These are phyloP conservation scores for Xestobium rufovillosum DNA, from an alignment of 2,888 invertebrate species.

Conservation along the genomic window DNA sequence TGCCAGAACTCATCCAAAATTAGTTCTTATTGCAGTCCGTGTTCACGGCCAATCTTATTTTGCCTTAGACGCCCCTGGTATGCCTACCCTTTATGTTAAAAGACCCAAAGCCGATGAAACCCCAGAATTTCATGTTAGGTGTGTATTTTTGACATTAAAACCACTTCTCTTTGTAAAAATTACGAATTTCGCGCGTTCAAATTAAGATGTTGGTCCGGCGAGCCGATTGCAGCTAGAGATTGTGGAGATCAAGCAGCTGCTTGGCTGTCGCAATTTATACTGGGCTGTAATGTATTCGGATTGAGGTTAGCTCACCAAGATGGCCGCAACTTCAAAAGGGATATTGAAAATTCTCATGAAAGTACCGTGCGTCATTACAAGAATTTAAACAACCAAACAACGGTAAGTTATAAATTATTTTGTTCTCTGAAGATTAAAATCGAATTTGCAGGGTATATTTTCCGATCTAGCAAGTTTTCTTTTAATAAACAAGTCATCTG, in stretches of 20 bases:
- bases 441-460: conserved; percentile 43
- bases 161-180: too few relatives aligned
- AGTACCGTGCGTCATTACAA: conserved; percentile 30
- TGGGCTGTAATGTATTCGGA: conserved; percentile 32
- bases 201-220: conserved; percentile 19
- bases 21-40: conserved; percentile 42
- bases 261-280: conserved; percentile 50
- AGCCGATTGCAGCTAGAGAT: conserved; percentile 48
- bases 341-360: conserved; percentile 28
- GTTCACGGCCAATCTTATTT: conserved; percentile 40
- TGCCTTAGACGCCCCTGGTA: conserved; percentile 44
- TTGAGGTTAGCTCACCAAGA: conserved; percentile 37
- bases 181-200: too few relatives aligned
- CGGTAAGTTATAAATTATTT: too few relatives aligned
- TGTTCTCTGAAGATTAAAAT: too few relatives aligned
- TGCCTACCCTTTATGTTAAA: conserved; percentile 41
- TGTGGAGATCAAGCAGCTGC: conserved; percentile 55
- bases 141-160: background rate
- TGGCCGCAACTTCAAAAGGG: conserved; percentile 25
- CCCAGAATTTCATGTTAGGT: conserved; percentile 17
- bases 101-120: conserved; percentile 34
- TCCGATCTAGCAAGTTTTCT: conserved; percentile 49
- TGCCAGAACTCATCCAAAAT: conserved; percentile 42
- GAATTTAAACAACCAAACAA: conserved; percentile 30
- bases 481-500: conserved; percentile 47